These are phyloP conservation scores for Tursiops truncatus DNA, from an alignment of 2,113 vertebrate species.

Conservation along the genomic window DNA sequence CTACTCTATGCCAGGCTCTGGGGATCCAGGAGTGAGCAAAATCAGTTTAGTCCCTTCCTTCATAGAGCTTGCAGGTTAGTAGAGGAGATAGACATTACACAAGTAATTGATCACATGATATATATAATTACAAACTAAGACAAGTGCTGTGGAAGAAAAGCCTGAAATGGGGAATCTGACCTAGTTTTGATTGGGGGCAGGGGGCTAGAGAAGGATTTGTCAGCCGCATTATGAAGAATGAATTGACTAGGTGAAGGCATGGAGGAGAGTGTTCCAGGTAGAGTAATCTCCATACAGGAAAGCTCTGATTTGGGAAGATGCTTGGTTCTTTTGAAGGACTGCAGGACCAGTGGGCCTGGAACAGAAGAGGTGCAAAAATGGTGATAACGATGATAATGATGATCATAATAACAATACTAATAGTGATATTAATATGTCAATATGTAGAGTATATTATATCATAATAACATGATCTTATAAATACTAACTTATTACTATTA, in stretches of 20 bases:
- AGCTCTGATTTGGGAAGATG: not conserved
- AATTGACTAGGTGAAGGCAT: not conserved
- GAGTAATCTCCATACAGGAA: not conserved
- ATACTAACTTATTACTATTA: not conserved
- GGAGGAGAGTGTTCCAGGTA: not conserved
- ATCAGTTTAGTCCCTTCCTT: not conserved
- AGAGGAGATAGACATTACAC: not conserved
- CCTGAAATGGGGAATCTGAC: not conserved
- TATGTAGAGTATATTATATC: not conserved
- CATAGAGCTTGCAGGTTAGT: not conserved
- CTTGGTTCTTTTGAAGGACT: slow-evolving; percentile 28
- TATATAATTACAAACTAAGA: not conserved
- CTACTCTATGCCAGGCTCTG: not conserved
- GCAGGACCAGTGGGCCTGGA: not conserved
- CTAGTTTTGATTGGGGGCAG: not conserved
- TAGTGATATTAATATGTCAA: not conserved
- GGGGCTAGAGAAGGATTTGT: not conserved
- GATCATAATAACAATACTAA: not conserved
- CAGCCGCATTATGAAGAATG: not conserved
- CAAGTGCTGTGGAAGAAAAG: not conserved
- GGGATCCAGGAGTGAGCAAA: not conserved
- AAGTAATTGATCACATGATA: not conserved
- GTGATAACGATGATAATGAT: not conserved
- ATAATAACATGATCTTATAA: not conserved
- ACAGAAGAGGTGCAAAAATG: not conserved